Evolutionary conservation across 2,113 vertebrate genomes (phyloP).

Genomic region (Leuciscus idus): DNA sequence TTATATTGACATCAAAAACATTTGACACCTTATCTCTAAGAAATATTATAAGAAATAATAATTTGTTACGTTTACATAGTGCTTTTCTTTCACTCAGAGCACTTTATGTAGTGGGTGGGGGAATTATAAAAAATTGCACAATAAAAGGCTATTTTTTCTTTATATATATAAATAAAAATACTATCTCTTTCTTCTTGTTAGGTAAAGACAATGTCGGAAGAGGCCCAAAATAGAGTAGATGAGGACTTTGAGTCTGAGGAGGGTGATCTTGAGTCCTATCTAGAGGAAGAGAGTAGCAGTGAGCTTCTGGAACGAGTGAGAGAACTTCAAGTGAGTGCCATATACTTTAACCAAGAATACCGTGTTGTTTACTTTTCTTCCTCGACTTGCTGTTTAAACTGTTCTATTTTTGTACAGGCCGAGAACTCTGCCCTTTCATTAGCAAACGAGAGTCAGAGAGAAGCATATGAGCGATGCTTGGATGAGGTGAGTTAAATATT

Average conservation of each 20-base stretch:
- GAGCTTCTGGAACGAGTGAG: conserved; percentile 77
- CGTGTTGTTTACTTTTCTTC: conserved; percentile 19
- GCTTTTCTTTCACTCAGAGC: not conserved
- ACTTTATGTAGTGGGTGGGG: not conserved
- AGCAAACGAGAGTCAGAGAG: conserved; percentile 93
- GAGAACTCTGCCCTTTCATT: conserved; percentile 90
- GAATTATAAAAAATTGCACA: not conserved
- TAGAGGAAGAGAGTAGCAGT: conserved; percentile 75
- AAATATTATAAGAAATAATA: not conserved
- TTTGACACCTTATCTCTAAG: not conserved
- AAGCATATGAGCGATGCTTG: conserved; percentile 92
- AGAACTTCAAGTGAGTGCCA: conserved; percentile 75
- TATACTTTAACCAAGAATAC: not conserved
- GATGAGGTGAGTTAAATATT: conserved; percentile 83
- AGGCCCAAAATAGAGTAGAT: conserved; percentile 73
- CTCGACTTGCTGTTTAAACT: not conserved
- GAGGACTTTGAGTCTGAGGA: conserved; percentile 77
- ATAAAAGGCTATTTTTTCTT: not conserved
- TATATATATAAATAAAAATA: too few relatives aligned
- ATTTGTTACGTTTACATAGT: not conserved
- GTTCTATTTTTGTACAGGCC: conserved; percentile 73
- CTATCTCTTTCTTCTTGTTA: conserved; percentile 34
- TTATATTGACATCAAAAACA: not conserved
- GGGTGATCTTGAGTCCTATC: conserved; percentile 73
- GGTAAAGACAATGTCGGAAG: conserved; percentile 75